Evolutionary conservation across 2,797 vertebrate species (phyloP).

Genomic region (Sebastes minor): DNA sequence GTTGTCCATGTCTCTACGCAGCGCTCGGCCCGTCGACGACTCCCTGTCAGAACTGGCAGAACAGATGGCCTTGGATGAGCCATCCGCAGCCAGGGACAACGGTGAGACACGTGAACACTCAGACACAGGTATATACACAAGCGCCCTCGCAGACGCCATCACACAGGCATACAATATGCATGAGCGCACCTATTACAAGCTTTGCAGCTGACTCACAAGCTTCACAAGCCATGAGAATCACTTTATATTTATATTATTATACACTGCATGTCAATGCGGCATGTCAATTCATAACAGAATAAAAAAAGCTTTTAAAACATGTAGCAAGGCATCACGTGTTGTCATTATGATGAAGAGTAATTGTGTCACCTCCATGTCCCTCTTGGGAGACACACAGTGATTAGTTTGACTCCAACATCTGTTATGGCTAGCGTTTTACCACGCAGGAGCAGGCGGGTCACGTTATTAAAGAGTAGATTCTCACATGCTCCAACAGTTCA

Average conservation of each 20-base stretch:
- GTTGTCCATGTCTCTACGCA: conserved; percentile 86
- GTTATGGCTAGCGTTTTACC: neutral
- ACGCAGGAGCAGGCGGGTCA: neutral
- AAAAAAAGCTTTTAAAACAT: conserved; percentile 10
- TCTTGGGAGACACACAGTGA: neutral
- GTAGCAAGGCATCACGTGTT: neutral
- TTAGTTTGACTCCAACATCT: conserved; percentile 29
- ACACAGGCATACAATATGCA: neutral
- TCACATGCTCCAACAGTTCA: neutral
- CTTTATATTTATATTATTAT: neutral
- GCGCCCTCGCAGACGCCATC: neutral
- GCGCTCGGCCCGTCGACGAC: conserved; percentile 83
- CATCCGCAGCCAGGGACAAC: conserved; percentile 74
- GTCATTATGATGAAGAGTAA: conserved; percentile 5
- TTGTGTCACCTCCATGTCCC: conserved; percentile 5
- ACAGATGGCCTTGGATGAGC: conserved; percentile 81
- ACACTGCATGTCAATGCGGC: neutral
- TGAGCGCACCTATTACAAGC: neutral
- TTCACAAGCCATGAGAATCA: neutral
- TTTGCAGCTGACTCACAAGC: neutral
- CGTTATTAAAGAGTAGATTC: neutral
- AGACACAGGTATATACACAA: conserved; percentile 7
- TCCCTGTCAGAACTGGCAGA: conserved; percentile 85
- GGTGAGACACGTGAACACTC: conserved; percentile 70
- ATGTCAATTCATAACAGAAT: neutral